Conservation (phyloP, 2,888 invertebrate species). For the Ceraclea dissimilis region DNA sequence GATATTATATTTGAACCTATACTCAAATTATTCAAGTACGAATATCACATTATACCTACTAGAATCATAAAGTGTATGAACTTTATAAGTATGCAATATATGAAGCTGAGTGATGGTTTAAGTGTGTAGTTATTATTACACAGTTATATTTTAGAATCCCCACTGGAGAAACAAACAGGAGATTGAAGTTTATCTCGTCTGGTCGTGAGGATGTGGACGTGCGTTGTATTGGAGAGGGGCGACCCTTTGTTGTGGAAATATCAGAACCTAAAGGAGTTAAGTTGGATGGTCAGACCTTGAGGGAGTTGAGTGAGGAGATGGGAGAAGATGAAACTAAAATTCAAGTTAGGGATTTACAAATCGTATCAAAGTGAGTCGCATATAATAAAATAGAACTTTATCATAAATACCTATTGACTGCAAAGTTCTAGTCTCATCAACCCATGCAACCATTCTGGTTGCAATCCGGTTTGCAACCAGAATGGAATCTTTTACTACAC, state of each 20-base stretch:
- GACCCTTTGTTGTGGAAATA: slow-evolving; percentile 90
- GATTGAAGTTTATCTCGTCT: slow-evolving; percentile 77
- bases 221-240: slow-evolving; percentile 80
- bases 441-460: not conserved
- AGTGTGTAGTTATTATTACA: too few species aligned
- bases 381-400: not conserved
- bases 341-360: slow-evolving; percentile 13
- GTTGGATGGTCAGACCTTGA: not conserved
- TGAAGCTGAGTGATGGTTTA: too few species aligned
- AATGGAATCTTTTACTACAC: too few species aligned
- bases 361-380: slow-evolving; percentile 14
- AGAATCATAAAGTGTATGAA: slow-evolving; percentile 34
- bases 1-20: slow-evolving; percentile 74
- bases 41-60: slow-evolving; percentile 25
- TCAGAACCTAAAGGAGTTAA: slow-evolving; percentile 50
- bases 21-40: slow-evolving; percentile 52
- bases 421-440: too few species aligned
- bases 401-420: too few species aligned
- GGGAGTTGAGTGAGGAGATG: slow-evolving; percentile 3
- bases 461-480: not conserved
- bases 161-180: slow-evolving; percentile 31
- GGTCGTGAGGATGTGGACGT: slow-evolving; percentile 98
- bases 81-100: too few species aligned
- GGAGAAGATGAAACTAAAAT: slow-evolving; percentile 3
- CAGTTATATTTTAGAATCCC: slow-evolving; percentile 26